These are phyloP conservation scores for Microhierax caerulescens DNA, from an alignment of 2,797 vertebrate genomes.

Conservation along the genomic window DNA sequence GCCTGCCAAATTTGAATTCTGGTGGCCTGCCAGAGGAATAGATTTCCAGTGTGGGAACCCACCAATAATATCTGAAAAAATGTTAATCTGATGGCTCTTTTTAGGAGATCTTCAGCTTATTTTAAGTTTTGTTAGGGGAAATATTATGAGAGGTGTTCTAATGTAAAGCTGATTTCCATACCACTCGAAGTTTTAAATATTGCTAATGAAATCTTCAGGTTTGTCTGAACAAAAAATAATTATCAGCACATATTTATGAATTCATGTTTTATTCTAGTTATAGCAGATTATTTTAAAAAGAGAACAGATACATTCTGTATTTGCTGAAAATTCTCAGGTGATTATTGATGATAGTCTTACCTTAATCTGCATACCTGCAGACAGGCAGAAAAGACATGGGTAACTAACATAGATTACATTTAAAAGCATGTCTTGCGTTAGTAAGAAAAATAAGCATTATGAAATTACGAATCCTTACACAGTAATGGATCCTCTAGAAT, in stretches of 20 bases:
- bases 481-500: background rate
- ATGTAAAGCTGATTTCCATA: background rate
- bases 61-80: background rate
- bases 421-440: background rate
- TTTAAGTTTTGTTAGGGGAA: background rate
- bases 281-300: background rate
- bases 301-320: background rate
- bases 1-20: conserved; percentile 52
- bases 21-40: conserved; percentile 34
- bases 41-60: background rate
- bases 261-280: background rate
- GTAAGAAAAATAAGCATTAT: background rate
- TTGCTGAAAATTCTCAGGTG: background rate
- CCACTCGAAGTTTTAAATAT: background rate
- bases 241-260: background rate
- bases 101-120: background rate
- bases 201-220: background rate
- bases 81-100: background rate
- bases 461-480: background rate
- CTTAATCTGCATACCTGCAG: background rate
- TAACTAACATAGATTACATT: background rate
- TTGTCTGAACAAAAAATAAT: background rate
- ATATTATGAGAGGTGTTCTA: background rate
- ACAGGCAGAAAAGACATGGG: background rate
- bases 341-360: background rate